Percentiles rank a stretch among this genome's conserved stretches.
phyloP scores from a whole-genome alignment of 2,888 invertebrate genomes.

The Polydrusus pterygomalis region DNA sequence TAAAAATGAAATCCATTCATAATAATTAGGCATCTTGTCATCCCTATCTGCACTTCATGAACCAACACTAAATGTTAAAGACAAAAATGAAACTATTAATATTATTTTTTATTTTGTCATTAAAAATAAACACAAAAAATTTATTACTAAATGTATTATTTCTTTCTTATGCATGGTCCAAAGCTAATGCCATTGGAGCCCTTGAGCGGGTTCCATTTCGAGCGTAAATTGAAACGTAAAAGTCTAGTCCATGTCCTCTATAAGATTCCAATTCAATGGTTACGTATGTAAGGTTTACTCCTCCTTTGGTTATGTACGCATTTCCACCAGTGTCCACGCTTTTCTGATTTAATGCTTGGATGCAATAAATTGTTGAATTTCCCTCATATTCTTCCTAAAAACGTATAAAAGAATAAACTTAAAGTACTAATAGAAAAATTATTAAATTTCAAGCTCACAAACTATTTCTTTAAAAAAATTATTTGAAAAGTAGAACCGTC shows the following conservation, averaged over 20 bases:
- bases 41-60: too few relatives aligned
- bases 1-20: too few relatives aligned
- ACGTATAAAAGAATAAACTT: too few relatives aligned
- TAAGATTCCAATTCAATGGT: constrained; percentile 49
- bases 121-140: background rate
- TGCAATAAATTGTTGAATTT: constrained; percentile 52
- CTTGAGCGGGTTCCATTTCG: background rate
- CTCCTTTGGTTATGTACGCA: constrained; percentile 49
- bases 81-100: too few relatives aligned
- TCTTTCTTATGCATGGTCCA: background rate
- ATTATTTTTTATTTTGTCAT: background rate
- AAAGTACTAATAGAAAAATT: too few relatives aligned
- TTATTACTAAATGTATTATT: background rate
- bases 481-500: too few relatives aligned
- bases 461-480: too few relatives aligned
- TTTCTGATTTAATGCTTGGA: constrained; percentile 48
- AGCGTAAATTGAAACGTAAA: constrained; percentile 23
- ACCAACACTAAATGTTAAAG: too few relatives aligned
- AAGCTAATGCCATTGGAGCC: background rate
- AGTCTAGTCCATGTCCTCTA: constrained; percentile 52
- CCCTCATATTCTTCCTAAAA: constrained; percentile 48
- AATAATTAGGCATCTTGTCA: too few relatives aligned
- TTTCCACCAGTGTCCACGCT: constrained; percentile 36
- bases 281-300: constrained; percentile 42
- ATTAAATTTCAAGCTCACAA: too few relatives aligned